Conservation (phyloP, 2,888 invertebrate species). For the Aporophyla lueneburgensis region DNA sequence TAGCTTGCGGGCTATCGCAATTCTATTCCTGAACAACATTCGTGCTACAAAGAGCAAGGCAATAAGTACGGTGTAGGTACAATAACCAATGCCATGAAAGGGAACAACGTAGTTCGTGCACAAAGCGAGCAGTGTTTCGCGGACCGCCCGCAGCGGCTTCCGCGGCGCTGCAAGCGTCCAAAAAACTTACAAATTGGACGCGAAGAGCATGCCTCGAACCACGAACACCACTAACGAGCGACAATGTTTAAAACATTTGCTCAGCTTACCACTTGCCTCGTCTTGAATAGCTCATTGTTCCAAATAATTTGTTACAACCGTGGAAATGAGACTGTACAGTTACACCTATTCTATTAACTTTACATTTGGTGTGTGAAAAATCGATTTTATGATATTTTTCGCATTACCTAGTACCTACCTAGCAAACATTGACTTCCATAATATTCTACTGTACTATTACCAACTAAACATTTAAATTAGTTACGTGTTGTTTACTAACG, state of each 20-base stretch:
- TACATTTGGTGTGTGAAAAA: conserved; percentile 44
- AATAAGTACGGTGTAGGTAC: conserved; percentile 81
- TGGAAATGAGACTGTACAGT: conserved; percentile 49
- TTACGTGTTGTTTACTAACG: conserved; percentile 10
- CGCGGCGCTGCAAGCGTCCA: conserved; percentile 78
- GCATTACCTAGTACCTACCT: conserved; percentile 21
- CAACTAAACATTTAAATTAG: conserved; percentile 9
- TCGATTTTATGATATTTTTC: conserved; percentile 45
- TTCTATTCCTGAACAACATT: conserved; percentile 75
- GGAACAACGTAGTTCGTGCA: conserved; percentile 78
- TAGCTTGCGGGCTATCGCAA: conserved; percentile 74
- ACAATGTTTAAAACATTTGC: conserved; percentile 78
- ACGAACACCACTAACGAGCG: conserved; percentile 75
- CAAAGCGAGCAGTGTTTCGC: conserved; percentile 80
- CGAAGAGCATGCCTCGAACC: conserved; percentile 67
- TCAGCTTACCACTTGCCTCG: conserved; percentile 59
- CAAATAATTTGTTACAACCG: conserved; percentile 49
- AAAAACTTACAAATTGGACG: conserved; percentile 84
- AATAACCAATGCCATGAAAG: conserved; percentile 84
- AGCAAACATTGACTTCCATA: conserved; percentile 9
- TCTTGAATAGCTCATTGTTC: conserved; percentile 60
- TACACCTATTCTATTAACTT: conserved; percentile 28
- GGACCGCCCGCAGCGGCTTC: conserved; percentile 82
- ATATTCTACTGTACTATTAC: neutral
- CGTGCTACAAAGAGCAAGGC: conserved; percentile 76